Conservation (phyloP, 2,797 vertebrate species). For the Alauda arvensis region DNA sequence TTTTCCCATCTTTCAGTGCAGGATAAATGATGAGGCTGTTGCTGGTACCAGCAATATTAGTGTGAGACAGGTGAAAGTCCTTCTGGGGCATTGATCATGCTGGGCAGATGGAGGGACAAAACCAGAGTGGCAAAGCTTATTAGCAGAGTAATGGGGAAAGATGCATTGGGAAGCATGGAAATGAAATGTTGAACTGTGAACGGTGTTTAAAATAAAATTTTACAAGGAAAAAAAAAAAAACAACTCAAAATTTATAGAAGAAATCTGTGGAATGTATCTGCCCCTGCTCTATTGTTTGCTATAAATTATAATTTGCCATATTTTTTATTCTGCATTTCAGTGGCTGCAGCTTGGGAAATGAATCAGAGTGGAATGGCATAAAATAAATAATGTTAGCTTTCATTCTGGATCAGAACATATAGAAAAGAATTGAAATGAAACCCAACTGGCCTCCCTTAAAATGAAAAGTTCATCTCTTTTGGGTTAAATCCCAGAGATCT, state of each 20-base stretch:
- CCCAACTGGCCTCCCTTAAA: background rate
- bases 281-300: background rate
- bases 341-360: background rate
- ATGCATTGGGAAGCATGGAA: background rate
- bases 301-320: background rate
- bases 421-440: background rate
- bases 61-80: slow-evolving; percentile 19
- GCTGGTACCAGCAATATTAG: background rate
- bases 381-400: background rate
- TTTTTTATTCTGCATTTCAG: background rate
- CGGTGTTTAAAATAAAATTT: background rate
- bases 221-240: too few relatives aligned
- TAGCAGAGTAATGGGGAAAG: background rate
- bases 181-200: background rate
- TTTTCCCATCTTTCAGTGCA: slow-evolving; percentile 40
- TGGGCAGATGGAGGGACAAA: background rate
- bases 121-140: slow-evolving; percentile 10
- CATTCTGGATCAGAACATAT: background rate
- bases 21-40: slow-evolving; percentile 36
- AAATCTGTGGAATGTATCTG: background rate
- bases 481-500: background rate
- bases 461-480: background rate
- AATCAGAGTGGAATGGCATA: background rate
- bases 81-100: slow-evolving; percentile 21
- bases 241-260: background rate